phyloP scores from a whole-genome alignment of 2,888 invertebrate genomes.

The Bibio marci region DNA sequence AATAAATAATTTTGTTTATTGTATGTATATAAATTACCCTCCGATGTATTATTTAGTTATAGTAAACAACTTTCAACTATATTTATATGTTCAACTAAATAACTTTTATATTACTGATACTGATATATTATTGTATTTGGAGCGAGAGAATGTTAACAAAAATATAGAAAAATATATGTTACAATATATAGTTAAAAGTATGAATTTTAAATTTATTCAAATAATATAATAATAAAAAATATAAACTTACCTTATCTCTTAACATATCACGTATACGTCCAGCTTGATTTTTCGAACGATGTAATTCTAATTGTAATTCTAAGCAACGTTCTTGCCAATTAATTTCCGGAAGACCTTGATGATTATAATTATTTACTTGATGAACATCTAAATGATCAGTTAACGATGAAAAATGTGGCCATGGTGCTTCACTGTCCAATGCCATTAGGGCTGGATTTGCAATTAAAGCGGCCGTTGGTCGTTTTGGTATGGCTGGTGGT shows the following conservation, averaged over 20 bases:
- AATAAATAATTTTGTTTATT: too few species aligned
- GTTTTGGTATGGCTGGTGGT: constrained; percentile 25
- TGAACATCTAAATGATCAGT: constrained; percentile 27
- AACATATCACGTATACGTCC: constrained; percentile 75
- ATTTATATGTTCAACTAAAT: too few species aligned
- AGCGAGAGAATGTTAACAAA: too few species aligned
- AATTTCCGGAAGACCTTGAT: constrained; percentile 32
- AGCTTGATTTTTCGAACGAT: constrained; percentile 72
- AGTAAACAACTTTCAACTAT: too few species aligned
- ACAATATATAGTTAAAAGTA: too few species aligned
- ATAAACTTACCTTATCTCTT: constrained; percentile 62
- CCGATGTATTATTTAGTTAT: too few species aligned
- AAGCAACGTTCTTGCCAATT: constrained; percentile 84
- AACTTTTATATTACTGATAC: too few species aligned
- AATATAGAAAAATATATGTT: too few species aligned
- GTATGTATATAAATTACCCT: too few species aligned
- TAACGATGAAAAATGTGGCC: constrained; percentile 24
- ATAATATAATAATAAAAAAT: too few species aligned
- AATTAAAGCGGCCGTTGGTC: constrained; percentile 15
- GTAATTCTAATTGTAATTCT: constrained; percentile 70
- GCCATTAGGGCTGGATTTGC: constrained; percentile 19
- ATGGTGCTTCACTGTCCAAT: constrained; percentile 18
- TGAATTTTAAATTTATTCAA: too few species aligned
- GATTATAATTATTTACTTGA: constrained; percentile 27
- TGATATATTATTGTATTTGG: too few species aligned